Conservation (phyloP, 2,797 vertebrate species). For the Premnoplex brunnescens region DNA sequence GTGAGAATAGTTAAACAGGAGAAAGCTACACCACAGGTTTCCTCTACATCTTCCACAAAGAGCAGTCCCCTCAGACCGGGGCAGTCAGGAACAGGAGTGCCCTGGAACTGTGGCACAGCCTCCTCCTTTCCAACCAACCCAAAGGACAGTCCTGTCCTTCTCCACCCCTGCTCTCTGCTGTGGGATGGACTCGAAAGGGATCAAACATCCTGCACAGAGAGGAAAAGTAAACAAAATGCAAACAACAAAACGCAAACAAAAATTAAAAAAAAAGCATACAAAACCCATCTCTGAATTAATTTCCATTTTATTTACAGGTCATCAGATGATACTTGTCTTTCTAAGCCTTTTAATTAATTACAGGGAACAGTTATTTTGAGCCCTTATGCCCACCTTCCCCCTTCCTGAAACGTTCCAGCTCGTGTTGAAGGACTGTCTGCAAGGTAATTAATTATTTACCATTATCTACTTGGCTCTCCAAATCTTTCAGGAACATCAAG, state of each 20-base stretch:
- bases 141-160: neutral
- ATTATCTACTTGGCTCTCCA: neutral
- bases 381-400: neutral
- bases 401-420: neutral
- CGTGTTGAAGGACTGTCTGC: neutral
- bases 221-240: constrained; percentile 17
- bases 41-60: neutral
- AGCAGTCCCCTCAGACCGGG: neutral
- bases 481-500: neutral
- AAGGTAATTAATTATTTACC: constrained; percentile 19
- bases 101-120: neutral
- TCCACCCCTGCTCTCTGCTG: neutral
- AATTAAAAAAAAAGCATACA: neutral
- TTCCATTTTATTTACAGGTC: neutral
- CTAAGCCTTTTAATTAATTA: constrained; percentile 8
- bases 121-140: neutral
- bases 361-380: neutral
- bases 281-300: neutral
- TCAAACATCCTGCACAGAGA: neutral
- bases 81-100: neutral
- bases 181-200: neutral
- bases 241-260: neutral
- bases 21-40: neutral
- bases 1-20: neutral
- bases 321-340: neutral